Percentiles rank a stretch among this genome's conserved stretches.
Evolutionary conservation across 2,113 vertebrate genomes (phyloP).

Genomic region (Hippolais icterina): DNA sequence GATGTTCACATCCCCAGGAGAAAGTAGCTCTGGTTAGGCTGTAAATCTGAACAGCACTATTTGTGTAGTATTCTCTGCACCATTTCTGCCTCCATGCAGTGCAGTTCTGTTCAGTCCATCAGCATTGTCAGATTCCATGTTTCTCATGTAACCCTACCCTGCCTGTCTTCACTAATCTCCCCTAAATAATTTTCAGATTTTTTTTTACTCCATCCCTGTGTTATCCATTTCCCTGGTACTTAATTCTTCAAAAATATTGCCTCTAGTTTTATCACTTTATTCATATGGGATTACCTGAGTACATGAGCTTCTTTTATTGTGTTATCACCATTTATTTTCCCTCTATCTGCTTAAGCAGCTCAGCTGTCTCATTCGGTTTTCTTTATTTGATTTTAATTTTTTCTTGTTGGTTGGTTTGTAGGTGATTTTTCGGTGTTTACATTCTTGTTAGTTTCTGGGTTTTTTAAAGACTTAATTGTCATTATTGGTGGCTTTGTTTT

Average conservation of each 20-base stretch:
- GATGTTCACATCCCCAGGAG: not conserved
- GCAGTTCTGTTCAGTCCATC: not conserved
- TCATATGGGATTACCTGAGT: not conserved
- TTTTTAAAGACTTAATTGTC: not conserved
- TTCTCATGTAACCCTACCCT: not conserved
- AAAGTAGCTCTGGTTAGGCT: not conserved
- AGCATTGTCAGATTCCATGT: not conserved
- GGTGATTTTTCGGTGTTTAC: not conserved
- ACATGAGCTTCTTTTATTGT: not conserved
- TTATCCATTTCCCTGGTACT: not conserved
- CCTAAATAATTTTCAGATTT: not conserved
- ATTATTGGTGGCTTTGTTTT: not conserved
- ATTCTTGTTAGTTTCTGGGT: not conserved
- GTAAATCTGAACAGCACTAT: not conserved
- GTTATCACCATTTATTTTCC: not conserved
- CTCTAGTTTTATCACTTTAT: not conserved
- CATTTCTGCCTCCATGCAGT: not conserved
- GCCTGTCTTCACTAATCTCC: not conserved
- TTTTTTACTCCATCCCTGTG: not conserved
- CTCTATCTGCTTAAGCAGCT: not conserved
- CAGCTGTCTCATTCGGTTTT: not conserved
- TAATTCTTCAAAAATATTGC: not conserved
- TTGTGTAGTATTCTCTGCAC: not conserved
- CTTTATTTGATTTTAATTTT: not conserved
- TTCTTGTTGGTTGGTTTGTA: not conserved